Percentiles rank a stretch among this genome's conserved stretches.
Evolutionary conservation across 2,113 vertebrate species (phyloP).

Genomic region (Poeciliopsis turrubarensis): DNA sequence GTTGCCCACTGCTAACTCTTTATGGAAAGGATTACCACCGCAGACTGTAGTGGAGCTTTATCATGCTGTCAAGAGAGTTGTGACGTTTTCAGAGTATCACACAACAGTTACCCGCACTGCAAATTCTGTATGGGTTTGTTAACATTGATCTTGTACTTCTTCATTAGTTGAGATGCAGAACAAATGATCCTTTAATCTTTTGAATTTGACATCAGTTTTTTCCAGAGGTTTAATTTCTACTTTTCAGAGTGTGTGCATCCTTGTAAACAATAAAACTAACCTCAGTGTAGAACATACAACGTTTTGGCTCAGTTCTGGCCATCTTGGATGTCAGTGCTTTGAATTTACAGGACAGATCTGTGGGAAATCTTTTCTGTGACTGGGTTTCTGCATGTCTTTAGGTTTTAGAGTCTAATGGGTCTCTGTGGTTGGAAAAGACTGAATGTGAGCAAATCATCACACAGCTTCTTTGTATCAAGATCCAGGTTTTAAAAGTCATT

Average conservation of each 20-base stretch:
- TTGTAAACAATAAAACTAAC: not conserved
- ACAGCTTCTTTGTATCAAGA: too few species aligned
- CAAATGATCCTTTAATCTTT: conserved; percentile 2
- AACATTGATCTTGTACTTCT: conserved; percentile 24
- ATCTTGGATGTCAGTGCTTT: too few species aligned
- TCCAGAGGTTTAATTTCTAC: not conserved
- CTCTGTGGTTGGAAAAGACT: too few species aligned
- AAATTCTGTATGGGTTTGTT: conserved; percentile 9
- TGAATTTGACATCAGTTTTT: not conserved
- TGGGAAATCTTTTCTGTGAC: too few species aligned
- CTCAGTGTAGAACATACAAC: too few species aligned
- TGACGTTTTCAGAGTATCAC: conserved; percentile 41
- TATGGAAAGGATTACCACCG: conserved; percentile 63
- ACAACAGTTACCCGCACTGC: conserved; percentile 32
- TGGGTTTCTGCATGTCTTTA: too few species aligned
- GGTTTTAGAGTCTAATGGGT: too few species aligned
- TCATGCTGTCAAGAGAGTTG: conserved; percentile 51
- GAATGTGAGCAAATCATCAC: too few species aligned
- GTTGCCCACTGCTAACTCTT: conserved; percentile 60
- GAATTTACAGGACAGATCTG: too few species aligned
- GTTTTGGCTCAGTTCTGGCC: too few species aligned
- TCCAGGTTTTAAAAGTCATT: too few species aligned
- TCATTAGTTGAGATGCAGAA: not conserved
- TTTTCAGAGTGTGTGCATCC: not conserved
- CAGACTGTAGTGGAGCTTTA: conserved; percentile 48